These are phyloP conservation scores for Suricata suricatta DNA, from an alignment of 2,113 vertebrate genomes.

Conservation along the genomic window DNA sequence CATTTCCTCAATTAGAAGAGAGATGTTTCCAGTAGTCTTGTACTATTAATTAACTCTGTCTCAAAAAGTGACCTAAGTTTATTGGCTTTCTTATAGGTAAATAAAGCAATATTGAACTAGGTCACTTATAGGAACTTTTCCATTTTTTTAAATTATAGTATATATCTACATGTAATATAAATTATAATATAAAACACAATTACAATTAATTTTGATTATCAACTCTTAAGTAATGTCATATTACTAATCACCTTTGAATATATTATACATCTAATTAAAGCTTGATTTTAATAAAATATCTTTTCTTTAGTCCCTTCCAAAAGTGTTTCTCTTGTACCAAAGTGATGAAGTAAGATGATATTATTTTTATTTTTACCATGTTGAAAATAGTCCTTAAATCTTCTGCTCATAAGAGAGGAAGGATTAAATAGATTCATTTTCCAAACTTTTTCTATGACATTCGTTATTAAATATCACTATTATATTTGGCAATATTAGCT, in stretches of 20 bases:
- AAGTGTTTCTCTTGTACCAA: neutral
- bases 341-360: neutral
- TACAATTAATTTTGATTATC: neutral
- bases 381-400: conserved; percentile 17
- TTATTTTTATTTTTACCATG: conserved; percentile 11
- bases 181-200: neutral
- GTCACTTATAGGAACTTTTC: neutral
- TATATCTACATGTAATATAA: neutral
- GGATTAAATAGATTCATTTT: neutral
- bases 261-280: neutral
- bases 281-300: conserved; percentile 2
- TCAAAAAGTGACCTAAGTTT: neutral
- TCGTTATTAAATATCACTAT: neutral
- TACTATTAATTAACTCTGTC: neutral
- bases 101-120: neutral
- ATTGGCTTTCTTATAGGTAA: conserved; percentile 5
- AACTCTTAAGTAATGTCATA: neutral
- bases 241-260: neutral
- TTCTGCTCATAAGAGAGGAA: neutral
- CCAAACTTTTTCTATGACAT: neutral
- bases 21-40: neutral
- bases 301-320: neutral
- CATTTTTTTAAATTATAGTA: neutral
- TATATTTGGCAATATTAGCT: neutral
- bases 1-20: neutral